Percentiles rank a stretch among this genome's conserved stretches.
Evolutionary conservation across 35 echinoderm and acorn worm species (phyloP).

Genomic region (Anneissia japonica): DNA sequence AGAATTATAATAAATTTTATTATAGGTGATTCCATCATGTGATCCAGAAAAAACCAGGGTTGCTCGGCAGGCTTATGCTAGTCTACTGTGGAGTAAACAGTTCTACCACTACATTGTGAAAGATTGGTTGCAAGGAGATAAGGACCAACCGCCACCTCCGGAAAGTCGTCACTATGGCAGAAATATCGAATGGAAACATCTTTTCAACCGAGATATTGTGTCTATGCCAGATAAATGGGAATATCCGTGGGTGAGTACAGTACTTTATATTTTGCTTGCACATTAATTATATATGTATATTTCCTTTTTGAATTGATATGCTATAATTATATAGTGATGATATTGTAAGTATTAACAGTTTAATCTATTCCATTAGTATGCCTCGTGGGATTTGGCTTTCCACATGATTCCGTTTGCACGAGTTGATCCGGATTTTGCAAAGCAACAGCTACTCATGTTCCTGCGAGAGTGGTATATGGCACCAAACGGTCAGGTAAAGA

Average conservation of each 20-base stretch:
- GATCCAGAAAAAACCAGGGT: conserved; percentile 39
- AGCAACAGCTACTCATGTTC: conserved; percentile 90
- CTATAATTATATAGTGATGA: neutral
- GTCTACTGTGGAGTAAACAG: conserved; percentile 95
- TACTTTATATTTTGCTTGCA: neutral
- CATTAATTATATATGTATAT: neutral
- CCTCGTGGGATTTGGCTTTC: conserved; percentile 97
- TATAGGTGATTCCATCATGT: conserved; percentile 54
- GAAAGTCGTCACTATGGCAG: conserved; percentile 44
- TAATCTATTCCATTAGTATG: conserved; percentile 59
- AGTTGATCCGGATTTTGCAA: conserved; percentile 90
- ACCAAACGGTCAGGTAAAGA: conserved; percentile 91
- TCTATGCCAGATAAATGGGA: conserved; percentile 99
- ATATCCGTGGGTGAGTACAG: conserved; percentile 88
- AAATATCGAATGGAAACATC: conserved; percentile 90
- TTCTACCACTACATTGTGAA: conserved; percentile 99
- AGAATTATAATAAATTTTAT: too few relatives aligned
- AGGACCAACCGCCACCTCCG: conserved; percentile 61
- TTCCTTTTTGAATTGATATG: neutral
- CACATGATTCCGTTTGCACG: conserved; percentile 98
- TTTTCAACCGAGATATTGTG: conserved; percentile 90
- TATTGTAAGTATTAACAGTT: neutral
- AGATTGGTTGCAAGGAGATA: conserved; percentile 78
- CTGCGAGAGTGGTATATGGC: conserved; percentile 98
- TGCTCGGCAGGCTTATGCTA: conserved; percentile 81